phyloP scores from a whole-genome alignment of 2,113 vertebrate genomes.

The Centropus unirufus region DNA sequence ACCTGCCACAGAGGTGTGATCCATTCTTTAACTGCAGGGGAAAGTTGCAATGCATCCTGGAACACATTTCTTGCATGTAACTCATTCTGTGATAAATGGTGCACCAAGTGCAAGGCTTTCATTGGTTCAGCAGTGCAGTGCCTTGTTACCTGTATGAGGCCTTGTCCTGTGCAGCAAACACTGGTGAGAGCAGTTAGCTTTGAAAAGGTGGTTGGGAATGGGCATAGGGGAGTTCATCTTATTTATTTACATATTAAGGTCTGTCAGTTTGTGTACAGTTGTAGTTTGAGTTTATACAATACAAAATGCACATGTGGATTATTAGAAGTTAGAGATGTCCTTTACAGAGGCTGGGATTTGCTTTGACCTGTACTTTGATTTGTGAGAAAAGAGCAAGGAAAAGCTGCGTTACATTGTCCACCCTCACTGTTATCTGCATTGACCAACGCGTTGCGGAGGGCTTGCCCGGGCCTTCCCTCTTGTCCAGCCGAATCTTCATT shows the following conservation, averaged over 20 bases:
- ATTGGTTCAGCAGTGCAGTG: not conserved
- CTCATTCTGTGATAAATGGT: not conserved
- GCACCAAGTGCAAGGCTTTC: not conserved
- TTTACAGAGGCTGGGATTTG: not conserved
- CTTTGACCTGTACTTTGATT: not conserved
- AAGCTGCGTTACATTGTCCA: not conserved
- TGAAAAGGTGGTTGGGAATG: not conserved
- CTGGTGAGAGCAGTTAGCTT: not conserved
- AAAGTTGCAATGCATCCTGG: not conserved
- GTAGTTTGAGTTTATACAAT: not conserved
- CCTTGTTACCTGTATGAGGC: not conserved
- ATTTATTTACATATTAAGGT: not conserved
- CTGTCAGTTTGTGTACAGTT: not conserved
- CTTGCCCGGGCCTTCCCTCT: not conserved
- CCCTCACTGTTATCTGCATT: not conserved
- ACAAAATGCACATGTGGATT: not conserved
- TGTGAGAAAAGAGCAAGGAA: not conserved
- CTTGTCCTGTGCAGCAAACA: not conserved
- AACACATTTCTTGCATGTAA: not conserved
- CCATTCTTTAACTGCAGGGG: not conserved
- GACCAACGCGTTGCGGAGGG: accelerated
- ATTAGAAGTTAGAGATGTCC: not conserved
- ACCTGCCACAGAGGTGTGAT: not conserved
- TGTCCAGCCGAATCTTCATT: not conserved
- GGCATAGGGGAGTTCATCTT: not conserved